Percentiles rank a stretch among this genome's conserved stretches.
Evolutionary conservation across 2,113 vertebrate genomes (phyloP).

Genomic region (Psophia crepitans): DNA sequence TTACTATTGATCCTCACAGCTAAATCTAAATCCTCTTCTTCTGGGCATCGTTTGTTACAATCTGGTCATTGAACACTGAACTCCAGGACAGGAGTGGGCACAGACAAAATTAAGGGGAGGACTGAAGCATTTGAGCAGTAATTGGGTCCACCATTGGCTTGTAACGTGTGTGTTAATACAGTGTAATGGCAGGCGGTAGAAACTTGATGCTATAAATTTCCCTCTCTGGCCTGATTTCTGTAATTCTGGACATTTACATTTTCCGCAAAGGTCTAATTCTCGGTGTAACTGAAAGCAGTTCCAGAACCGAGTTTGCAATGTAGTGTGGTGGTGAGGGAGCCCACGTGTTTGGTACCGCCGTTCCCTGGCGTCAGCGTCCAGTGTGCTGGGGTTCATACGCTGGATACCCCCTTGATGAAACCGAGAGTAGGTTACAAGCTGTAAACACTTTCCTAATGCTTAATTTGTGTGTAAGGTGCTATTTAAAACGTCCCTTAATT

Average conservation of each 20-base stretch:
- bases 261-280: neutral
- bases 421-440: neutral
- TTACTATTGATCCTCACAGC: neutral
- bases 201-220: neutral
- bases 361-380: neutral
- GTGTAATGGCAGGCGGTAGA: rapidly evolving
- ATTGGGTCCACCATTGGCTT: neutral
- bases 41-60: neutral
- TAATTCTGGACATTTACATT: neutral
- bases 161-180: rapidly evolving
- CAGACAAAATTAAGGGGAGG: neutral
- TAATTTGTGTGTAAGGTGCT: neutral
- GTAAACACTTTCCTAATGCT: neutral
- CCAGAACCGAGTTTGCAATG: neutral
- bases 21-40: neutral
- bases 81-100: neutral
- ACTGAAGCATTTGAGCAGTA: neutral
- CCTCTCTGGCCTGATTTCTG: neutral
- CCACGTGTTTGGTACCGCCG: rapidly evolving
- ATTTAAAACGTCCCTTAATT: neutral
- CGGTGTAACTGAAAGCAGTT: neutral
- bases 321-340: neutral
- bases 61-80: neutral
- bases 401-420: neutral
- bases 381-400: rapidly evolving